These are phyloP conservation scores for Ferdinandea cuprea DNA, from an alignment of 2,888 invertebrate genomes.

Conservation along the genomic window DNA sequence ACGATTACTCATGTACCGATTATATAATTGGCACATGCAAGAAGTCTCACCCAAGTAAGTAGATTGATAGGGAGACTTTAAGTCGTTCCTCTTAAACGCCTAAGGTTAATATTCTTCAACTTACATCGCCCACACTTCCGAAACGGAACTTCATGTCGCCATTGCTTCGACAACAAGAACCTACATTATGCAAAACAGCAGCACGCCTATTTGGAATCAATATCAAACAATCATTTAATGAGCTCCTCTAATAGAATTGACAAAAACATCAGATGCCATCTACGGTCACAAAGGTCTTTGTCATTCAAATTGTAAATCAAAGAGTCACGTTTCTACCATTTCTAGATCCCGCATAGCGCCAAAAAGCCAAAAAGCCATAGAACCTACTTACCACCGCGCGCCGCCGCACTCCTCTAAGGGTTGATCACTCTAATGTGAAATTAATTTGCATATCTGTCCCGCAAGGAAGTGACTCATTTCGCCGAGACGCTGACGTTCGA, in stretches of 20 bases:
- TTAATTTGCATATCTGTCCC: slow-evolving; percentile 66
- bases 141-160: neutral
- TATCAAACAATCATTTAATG: slow-evolving; percentile 39
- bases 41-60: too few species aligned
- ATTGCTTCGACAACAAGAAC: neutral
- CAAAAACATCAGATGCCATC: slow-evolving; percentile 30
- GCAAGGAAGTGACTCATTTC: slow-evolving; percentile 63
- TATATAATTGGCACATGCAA: too few species aligned
- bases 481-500: slow-evolving; percentile 6
- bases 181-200: neutral
- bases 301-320: slow-evolving; percentile 35
- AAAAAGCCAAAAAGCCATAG: neutral
- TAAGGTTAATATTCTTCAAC: neutral
- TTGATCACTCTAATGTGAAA: slow-evolving; percentile 65
- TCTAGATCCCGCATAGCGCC: neutral
- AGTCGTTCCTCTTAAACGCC: neutral
- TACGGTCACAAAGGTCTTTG: slow-evolving; percentile 31
- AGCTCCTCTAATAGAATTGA: slow-evolving; percentile 31
- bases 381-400: neutral
- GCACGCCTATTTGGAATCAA: slow-evolving; percentile 25
- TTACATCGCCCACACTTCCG: neutral
- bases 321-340: slow-evolving; percentile 39
- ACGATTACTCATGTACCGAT: too few species aligned
- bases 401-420: slow-evolving; percentile 37
- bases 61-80: too few species aligned